A percentile compares a stretch with the other conserved stretches of the same genome.
Conservation (phyloP, 2,113 vertebrate genomes). For the Hucho hucho region DNA sequence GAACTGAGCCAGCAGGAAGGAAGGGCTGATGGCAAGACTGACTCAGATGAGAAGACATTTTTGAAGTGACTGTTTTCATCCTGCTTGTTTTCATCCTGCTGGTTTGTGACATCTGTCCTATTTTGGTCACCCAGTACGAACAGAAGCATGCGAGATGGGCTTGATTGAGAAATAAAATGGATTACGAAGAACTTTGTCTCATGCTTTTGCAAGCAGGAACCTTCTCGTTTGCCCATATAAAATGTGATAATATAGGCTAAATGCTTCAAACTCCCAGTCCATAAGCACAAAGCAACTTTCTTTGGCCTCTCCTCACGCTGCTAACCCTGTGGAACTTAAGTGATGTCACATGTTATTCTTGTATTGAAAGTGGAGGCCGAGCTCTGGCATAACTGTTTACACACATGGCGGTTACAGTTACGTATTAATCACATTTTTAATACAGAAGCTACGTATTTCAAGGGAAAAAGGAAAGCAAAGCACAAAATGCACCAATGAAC, state of each 20-base stretch:
- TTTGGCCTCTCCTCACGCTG: background rate
- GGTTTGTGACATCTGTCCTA: background rate
- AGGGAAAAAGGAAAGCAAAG: background rate
- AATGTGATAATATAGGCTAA: background rate
- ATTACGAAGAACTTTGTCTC: no score
- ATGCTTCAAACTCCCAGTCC: background rate
- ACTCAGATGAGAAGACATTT: conserved; percentile 8
- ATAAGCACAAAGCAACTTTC: background rate
- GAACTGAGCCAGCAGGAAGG: conserved; percentile 41
- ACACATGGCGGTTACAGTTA: conserved; percentile 3
- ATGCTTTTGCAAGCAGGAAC: no score
- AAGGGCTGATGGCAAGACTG: conserved; percentile 7
- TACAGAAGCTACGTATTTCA: background rate
- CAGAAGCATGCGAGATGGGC: no score
- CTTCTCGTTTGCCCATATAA: background rate
- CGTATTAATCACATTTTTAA: background rate
- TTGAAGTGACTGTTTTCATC: background rate
- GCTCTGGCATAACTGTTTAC: background rate
- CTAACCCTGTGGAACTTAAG: conserved; percentile 17
- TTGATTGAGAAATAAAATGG: no score
- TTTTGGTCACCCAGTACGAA: no score
- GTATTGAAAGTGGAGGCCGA: conserved; percentile 9
- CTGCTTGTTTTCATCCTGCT: conserved; percentile 19
- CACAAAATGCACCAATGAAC: background rate
- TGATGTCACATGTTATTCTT: conserved; percentile 14